phyloP scores from a whole-genome alignment of 2,888 invertebrate genomes.

The Philereme vetulata region DNA sequence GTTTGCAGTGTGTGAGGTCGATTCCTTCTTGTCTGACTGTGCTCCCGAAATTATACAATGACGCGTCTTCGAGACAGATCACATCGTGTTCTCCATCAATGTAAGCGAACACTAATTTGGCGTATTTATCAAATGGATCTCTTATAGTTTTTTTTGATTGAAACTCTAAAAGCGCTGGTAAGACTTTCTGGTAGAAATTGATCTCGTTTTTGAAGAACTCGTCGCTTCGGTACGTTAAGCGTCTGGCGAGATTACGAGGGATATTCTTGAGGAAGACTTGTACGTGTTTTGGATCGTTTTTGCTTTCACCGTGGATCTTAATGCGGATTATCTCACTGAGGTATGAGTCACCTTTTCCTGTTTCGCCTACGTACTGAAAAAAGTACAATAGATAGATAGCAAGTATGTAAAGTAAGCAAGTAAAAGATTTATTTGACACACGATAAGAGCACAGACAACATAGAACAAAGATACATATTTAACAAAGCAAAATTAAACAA shows the following conservation, averaged over 20 bases:
- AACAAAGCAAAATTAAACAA: too few species aligned
- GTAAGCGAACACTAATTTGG: constrained; percentile 70
- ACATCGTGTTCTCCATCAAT: constrained; percentile 83
- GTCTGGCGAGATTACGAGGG: constrained; percentile 85
- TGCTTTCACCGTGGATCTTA: constrained; percentile 74
- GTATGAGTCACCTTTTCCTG: constrained; percentile 88
- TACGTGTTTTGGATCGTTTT: constrained; percentile 57
- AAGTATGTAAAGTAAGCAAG: too few species aligned
- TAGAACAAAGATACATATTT: too few species aligned
- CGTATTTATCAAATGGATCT: constrained; percentile 80
- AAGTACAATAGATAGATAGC: too few species aligned
- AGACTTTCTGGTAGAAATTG: constrained; percentile 83
- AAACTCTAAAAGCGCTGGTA: constrained; percentile 74
- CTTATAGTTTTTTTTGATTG: constrained; percentile 60
- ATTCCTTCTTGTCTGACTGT: constrained; percentile 79
- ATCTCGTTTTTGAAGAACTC: constrained; percentile 90
- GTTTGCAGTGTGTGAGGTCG: constrained; percentile 74
- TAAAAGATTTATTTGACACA: too few species aligned
- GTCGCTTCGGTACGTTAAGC: constrained; percentile 85
- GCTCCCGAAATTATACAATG: constrained; percentile 66
- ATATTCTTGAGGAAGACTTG: constrained; percentile 87
- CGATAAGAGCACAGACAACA: too few species aligned
- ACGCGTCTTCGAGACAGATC: constrained; percentile 82
- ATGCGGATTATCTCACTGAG: constrained; percentile 86
- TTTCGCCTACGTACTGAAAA: constrained; percentile 68